phyloP scores from a whole-genome alignment of 1,140 invertebrate genomes.

The Leucophenga varia region DNA sequence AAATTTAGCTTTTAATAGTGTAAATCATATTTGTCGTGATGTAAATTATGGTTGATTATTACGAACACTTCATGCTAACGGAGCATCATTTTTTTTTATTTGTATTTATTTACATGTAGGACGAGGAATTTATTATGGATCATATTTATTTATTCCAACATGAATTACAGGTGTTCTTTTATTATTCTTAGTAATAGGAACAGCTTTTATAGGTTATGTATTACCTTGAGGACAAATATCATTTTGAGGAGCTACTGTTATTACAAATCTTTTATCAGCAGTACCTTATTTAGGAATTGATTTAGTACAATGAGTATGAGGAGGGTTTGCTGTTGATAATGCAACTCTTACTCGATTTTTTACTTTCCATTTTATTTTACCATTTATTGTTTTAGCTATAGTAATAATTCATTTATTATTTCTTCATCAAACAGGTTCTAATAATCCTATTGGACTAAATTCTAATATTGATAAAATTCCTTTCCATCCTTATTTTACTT shows the following conservation, averaged over 20 bases:
- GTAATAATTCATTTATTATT: conserved; percentile 65
- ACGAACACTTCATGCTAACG: conserved; percentile 61
- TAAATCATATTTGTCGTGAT: conserved; percentile 60
- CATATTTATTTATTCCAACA: conserved; percentile 59
- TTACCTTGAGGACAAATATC: conserved; percentile 73
- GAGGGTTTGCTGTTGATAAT: conserved; percentile 69
- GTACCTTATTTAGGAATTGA: conserved; percentile 64
- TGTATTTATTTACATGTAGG: conserved; percentile 59
- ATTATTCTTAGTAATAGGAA: conserved; percentile 64
- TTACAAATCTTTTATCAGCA: conserved; percentile 70
- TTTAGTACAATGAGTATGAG: conserved; percentile 68
- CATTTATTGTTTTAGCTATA: conserved; percentile 65
- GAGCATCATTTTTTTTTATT: conserved; percentile 61
- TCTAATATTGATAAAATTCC: conserved; percentile 65
- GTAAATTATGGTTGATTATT: conserved; percentile 61
- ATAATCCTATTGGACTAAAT: conserved; percentile 63
- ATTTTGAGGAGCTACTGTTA: conserved; percentile 71
- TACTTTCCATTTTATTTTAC: conserved; percentile 70
- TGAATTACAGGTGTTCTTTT: conserved; percentile 63
- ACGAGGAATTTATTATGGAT: conserved; percentile 62
- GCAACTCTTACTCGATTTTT: conserved; percentile 71
- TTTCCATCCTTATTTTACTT: conserved; percentile 64
- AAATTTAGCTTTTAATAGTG: conserved; percentile 61
- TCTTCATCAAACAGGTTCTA: conserved; percentile 64
- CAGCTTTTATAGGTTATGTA: conserved; percentile 71